These are phyloP conservation scores for Bubo bubo DNA, from an alignment of 2,113 vertebrate species.

Conservation along the genomic window DNA sequence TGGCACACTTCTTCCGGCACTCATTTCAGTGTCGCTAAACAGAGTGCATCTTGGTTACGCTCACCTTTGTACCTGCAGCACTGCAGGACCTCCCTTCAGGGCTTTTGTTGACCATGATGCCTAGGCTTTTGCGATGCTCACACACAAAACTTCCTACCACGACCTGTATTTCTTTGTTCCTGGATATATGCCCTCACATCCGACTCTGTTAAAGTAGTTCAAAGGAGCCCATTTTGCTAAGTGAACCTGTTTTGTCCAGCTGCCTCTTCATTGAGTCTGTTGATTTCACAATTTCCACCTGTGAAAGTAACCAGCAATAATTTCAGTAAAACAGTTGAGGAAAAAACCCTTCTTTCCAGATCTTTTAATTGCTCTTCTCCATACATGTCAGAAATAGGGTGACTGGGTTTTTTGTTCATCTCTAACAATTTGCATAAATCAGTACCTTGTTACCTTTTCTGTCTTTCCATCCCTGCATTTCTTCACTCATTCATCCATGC, in stretches of 20 bases:
- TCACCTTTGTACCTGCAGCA: accelerated
- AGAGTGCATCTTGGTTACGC: not conserved
- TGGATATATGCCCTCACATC: not conserved
- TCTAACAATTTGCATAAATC: not conserved
- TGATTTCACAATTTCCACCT: not conserved
- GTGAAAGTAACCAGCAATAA: not conserved
- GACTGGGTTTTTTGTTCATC: not conserved
- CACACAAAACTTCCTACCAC: not conserved
- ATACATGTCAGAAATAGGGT: not conserved
- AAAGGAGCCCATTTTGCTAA: not conserved
- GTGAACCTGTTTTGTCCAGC: not conserved
- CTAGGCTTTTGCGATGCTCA: not conserved
- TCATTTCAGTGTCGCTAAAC: not conserved
- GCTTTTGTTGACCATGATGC: not conserved
- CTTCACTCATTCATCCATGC: not conserved
- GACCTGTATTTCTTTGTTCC: not conserved
- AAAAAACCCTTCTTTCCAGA: not conserved
- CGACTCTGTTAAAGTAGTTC: accelerated
- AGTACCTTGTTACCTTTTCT: not conserved
- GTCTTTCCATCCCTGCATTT: not conserved
- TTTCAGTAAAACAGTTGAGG: not conserved
- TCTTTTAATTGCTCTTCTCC: not conserved
- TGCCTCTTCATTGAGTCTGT: not conserved
- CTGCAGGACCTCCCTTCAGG: not conserved
- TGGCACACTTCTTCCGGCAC: not conserved